These are phyloP conservation scores for Catocala nupta DNA, from an alignment of 2,888 invertebrate genomes.

Conservation along the genomic window DNA sequence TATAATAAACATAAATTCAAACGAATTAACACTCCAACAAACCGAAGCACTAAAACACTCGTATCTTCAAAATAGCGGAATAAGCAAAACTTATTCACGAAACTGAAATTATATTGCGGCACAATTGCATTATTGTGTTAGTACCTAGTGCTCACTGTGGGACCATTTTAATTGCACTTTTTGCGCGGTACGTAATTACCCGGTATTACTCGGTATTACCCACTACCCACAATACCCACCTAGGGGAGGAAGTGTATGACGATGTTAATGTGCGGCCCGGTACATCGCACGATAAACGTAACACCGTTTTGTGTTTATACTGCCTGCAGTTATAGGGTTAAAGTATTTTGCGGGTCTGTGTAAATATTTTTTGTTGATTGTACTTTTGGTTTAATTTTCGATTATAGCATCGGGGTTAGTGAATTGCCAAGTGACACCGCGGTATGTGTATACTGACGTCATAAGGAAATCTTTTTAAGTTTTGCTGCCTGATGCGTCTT, in stretches of 20 bases:
- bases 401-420: no score
- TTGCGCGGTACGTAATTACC: conserved; percentile 44
- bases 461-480: no score
- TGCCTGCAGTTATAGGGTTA: conserved; percentile 29
- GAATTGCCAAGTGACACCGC: no score
- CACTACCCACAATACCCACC: conserved; percentile 40
- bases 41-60: conserved; percentile 33
- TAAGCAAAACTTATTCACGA: conserved; percentile 37
- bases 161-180: conserved; percentile 57
- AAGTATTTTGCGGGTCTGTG: conserved; percentile 5
- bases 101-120: conserved; percentile 47
- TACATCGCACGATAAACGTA: conserved; percentile 43
- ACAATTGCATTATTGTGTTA: conserved; percentile 50
- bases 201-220: conserved; percentile 28
- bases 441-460: no score
- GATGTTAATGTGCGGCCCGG: conserved; percentile 43
- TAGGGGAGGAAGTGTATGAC: conserved; percentile 45
- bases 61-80: conserved; percentile 37
- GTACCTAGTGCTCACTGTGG: conserved; percentile 48
- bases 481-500: no score
- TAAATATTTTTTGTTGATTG: conserved; percentile 5
- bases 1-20: conserved; percentile 1
- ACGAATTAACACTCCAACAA: conserved; percentile 18
- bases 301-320: conserved; percentile 41
- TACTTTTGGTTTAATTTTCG: background rate